Conservation (phyloP, 2,113 vertebrate species). For the Dascyllus trimaculatus region DNA sequence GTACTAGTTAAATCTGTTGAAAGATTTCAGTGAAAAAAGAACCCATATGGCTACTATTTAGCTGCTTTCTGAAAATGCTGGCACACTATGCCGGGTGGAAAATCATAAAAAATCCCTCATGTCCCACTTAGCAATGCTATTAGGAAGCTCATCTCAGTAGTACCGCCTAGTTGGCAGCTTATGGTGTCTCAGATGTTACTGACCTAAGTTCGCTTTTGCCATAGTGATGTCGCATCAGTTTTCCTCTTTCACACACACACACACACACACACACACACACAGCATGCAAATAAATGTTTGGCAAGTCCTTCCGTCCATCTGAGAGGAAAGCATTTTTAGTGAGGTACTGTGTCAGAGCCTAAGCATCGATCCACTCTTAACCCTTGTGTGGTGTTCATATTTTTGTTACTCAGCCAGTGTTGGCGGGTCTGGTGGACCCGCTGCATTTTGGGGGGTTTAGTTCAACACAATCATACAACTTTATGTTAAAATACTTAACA, state of each 20-base stretch:
- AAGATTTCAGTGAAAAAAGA: conserved; percentile 10
- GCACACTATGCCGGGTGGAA: conserved; percentile 39
- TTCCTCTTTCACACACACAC: too few species aligned
- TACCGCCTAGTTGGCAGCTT: conserved; percentile 20
- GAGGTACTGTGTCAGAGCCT: conserved; percentile 56
- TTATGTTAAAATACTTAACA: too few species aligned
- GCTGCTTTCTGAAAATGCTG: conserved; percentile 23
- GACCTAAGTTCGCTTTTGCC: not conserved
- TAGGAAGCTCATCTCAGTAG: conserved; percentile 4
- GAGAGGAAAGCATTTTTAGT: conserved; percentile 57
- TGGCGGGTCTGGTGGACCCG: too few species aligned
- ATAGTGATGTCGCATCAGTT: not conserved
- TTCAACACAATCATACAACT: too few species aligned
- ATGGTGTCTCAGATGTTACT: conserved; percentile 19
- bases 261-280: not conserved
- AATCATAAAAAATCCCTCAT: conserved; percentile 29
- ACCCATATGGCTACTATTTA: conserved; percentile 30
- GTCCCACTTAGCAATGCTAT: conserved; percentile 45
- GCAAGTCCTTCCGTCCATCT: conserved; percentile 42
- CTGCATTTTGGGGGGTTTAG: too few species aligned
- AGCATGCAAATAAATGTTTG: not conserved
- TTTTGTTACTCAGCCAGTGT: too few species aligned
- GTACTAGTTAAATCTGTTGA: not conserved
- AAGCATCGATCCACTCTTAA: conserved; percentile 75
- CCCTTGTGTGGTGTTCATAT: too few species aligned